phyloP scores from a whole-genome alignment of 2,113 vertebrate species.

The Danionella cerebrum region DNA sequence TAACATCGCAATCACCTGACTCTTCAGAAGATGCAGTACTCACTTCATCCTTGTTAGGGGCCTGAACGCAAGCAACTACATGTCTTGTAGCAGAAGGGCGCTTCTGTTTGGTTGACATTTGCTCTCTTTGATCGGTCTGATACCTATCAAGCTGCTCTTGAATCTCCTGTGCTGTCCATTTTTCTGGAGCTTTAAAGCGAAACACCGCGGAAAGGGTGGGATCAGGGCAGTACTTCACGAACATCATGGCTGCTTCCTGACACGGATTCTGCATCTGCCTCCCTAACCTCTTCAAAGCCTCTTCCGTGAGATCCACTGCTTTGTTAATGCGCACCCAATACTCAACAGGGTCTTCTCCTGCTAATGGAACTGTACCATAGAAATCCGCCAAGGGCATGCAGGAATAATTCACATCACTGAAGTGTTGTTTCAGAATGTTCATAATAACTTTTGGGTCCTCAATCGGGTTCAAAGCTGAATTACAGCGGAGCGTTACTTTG shows the following conservation, averaged over 20 bases:
- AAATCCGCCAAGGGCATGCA: background rate
- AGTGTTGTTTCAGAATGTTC: background rate
- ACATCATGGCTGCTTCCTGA: slow-evolving; percentile 1
- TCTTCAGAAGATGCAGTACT: background rate
- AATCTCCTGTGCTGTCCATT: background rate
- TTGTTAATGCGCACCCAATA: background rate
- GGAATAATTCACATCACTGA: background rate
- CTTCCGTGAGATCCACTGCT: background rate
- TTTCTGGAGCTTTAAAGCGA: background rate
- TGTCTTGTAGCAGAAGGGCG: background rate
- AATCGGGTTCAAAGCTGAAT: background rate
- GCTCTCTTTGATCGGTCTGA: background rate
- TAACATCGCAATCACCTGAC: background rate
- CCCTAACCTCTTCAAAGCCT: background rate
- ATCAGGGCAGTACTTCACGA: background rate
- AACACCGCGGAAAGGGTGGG: background rate
- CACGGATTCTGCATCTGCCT: background rate
- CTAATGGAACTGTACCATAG: background rate
- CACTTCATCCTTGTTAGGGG: background rate
- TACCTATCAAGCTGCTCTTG: background rate
- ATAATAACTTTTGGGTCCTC: background rate
- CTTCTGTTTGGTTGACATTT: background rate
- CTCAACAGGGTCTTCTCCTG: background rate
- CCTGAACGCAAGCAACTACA: background rate
- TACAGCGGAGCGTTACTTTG: background rate